phyloP scores from a whole-genome alignment of 2,113 vertebrate genomes.

The Hippocampus zosterae region DNA sequence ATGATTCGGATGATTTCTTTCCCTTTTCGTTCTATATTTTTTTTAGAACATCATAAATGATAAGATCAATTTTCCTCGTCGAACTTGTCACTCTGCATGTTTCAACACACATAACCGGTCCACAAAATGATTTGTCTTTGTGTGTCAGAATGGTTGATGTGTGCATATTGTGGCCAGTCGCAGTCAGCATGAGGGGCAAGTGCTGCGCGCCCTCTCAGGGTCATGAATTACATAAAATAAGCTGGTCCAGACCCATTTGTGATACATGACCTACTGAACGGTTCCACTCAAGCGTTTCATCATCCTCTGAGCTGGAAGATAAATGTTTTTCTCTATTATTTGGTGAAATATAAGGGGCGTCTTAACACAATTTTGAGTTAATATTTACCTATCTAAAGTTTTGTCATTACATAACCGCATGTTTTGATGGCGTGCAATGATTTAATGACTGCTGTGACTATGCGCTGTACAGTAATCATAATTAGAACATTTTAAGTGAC shows the following conservation, averaged over 20 bases:
- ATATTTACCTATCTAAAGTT: not conserved
- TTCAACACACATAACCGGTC: slow-evolving; percentile 46
- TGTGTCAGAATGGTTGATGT: slow-evolving; percentile 19
- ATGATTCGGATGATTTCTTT: slow-evolving; percentile 1
- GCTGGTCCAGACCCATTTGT: slow-evolving; percentile 52
- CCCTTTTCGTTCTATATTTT: not conserved
- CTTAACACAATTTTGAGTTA: not conserved
- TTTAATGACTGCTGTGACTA: not conserved
- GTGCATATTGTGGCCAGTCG: slow-evolving; percentile 32
- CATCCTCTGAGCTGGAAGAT: slow-evolving; percentile 27
- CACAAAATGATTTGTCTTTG: slow-evolving; percentile 43
- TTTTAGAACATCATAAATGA: slow-evolving; percentile 12
- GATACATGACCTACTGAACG: slow-evolving; percentile 53
- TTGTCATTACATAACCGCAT: not conserved
- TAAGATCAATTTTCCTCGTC: slow-evolving; percentile 37
- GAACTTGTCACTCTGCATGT: slow-evolving; percentile 64
- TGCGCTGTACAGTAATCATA: not conserved
- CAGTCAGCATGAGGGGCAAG: slow-evolving; percentile 33
- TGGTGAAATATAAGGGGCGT: not conserved
- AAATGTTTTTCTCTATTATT: slow-evolving; percentile 8
- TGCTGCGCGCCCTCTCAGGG: slow-evolving; percentile 24
- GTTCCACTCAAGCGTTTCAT: slow-evolving; percentile 34
- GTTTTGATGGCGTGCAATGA: not conserved
- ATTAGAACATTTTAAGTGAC: not conserved
- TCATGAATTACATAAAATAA: slow-evolving; percentile 61